These are phyloP conservation scores for Acrobasis suavella DNA, from an alignment of 2,888 invertebrate species.

Conservation along the genomic window DNA sequence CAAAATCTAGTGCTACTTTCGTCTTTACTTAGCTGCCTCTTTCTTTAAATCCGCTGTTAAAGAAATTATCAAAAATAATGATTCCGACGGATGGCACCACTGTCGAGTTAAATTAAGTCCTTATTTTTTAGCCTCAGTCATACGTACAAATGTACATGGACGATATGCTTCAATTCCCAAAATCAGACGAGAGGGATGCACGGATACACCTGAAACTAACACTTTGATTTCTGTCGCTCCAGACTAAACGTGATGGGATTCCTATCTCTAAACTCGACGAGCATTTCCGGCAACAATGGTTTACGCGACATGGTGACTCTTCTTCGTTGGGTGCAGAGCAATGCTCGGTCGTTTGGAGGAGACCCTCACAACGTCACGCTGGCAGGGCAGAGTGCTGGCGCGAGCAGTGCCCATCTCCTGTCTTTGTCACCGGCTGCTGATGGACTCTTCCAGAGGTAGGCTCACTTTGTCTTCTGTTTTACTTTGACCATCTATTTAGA, in stretches of 20 bases:
- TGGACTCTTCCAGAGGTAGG: conserved; percentile 42
- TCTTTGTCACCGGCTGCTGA: conserved; percentile 34
- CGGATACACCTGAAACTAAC: background rate
- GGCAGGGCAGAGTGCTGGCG: conserved; percentile 42
- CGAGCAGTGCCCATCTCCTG: conserved; percentile 36
- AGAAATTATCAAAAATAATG: too few relatives aligned
- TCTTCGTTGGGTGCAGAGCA: conserved; percentile 40
- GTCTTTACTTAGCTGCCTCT: too few relatives aligned
- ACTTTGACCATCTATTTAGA: background rate
- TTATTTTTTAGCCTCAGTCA: too few relatives aligned
- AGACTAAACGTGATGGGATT: conserved; percentile 43
- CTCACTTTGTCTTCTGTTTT: background rate
- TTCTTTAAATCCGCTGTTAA: too few relatives aligned
- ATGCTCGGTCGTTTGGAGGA: conserved; percentile 39
- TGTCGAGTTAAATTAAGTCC: too few relatives aligned
- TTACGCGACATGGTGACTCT: conserved; percentile 40
- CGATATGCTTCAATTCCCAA: too few relatives aligned
- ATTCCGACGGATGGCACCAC: too few relatives aligned
- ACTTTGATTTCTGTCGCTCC: conserved; percentile 23
- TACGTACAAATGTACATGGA: too few relatives aligned
- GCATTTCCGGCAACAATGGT: conserved; percentile 43
- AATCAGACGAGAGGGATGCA: too few relatives aligned
- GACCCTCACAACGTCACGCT: conserved; percentile 40
- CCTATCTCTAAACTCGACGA: conserved; percentile 36
- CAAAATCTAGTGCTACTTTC: too few relatives aligned